A percentile compares a stretch with the other conserved stretches of the same genome.
These are phyloP conservation scores for Yasuhikotakia modesta DNA, from an alignment of 2,797 vertebrate species.

Conservation along the genomic window DNA sequence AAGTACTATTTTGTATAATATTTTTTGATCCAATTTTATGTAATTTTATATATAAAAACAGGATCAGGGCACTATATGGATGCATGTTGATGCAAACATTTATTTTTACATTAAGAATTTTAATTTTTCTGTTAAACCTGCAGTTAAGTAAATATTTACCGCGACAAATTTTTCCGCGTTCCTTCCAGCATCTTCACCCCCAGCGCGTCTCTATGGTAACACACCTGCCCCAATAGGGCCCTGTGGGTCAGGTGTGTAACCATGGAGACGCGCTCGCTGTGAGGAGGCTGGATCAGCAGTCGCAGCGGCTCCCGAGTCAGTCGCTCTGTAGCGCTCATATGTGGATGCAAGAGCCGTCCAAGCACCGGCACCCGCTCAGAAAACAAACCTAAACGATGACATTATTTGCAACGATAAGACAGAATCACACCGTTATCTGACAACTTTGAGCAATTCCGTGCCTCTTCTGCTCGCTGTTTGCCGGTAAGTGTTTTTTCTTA, in stretches of 20 bases:
- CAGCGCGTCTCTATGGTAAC: constrained; percentile 38
- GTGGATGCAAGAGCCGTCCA: constrained; percentile 65
- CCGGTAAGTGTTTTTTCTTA: constrained; percentile 71
- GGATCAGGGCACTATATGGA: not conserved
- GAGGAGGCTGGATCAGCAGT: constrained; percentile 42
- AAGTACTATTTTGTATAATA: too few relatives aligned
- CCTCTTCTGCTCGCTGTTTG: constrained; percentile 66
- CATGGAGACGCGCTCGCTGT: constrained; percentile 56
- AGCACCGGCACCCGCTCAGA: constrained; percentile 59
- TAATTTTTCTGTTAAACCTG: constrained; percentile 37
- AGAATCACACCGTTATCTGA: constrained; percentile 72
- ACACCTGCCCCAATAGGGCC: constrained; percentile 17
- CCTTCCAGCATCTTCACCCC: not conserved
- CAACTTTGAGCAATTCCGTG: constrained; percentile 64
- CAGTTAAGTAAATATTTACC: constrained; percentile 37
- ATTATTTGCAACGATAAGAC: constrained; percentile 66
- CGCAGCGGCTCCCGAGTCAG: constrained; percentile 48
- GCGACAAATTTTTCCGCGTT: not conserved
- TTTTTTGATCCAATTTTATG: too few relatives aligned
- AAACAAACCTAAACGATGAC: constrained; percentile 73
- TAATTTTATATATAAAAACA: too few relatives aligned
- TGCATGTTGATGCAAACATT: constrained; percentile 20
- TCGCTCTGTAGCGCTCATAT: constrained; percentile 58
- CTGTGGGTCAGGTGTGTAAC: constrained; percentile 63
- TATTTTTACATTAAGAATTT: constrained; percentile 51